These are phyloP conservation scores for Pristionchus maxplancki DNA, from an alignment of 2,888 invertebrate species.

Conservation along the genomic window DNA sequence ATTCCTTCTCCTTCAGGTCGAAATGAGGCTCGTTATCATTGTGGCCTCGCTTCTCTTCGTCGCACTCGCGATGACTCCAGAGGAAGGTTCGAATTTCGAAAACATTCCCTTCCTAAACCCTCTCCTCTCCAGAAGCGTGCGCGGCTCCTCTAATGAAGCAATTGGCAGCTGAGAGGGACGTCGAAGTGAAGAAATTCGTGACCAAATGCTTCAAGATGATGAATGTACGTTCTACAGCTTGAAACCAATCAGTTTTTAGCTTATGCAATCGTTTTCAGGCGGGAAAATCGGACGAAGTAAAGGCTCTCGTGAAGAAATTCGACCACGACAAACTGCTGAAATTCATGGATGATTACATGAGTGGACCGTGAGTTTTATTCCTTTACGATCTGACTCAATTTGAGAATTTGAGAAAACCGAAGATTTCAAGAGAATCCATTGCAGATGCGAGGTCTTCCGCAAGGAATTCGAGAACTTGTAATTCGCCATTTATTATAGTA, in stretches of 20 bases:
- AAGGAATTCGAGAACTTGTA: neutral
- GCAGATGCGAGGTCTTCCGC: neutral
- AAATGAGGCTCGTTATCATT: neutral
- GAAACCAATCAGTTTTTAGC: neutral
- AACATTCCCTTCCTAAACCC: neutral
- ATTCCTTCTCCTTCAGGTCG: neutral
- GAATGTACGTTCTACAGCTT: slow-evolving; percentile 11
- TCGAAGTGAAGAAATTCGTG: slow-evolving; percentile 12
- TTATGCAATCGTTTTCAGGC: neutral
- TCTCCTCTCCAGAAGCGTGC: neutral
- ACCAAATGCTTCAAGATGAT: slow-evolving; percentile 27
- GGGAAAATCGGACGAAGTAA: neutral
- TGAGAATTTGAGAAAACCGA: neutral
- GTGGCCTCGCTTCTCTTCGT: neutral
- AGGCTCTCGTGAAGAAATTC: slow-evolving; percentile 7
- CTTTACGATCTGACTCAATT: neutral
- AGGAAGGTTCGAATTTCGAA: neutral
- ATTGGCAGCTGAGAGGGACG: neutral
- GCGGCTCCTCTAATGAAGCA: slow-evolving; percentile 3
- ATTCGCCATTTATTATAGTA: neutral
- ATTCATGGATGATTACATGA: slow-evolving; percentile 35
- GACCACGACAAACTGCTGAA: neutral
- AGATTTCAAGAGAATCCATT: neutral
- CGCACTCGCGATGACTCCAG: neutral
- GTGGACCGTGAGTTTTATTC: neutral